Base-by-base conservation (phyloP, 1,140 invertebrate genomes). In the Drosophila orena region DNA sequence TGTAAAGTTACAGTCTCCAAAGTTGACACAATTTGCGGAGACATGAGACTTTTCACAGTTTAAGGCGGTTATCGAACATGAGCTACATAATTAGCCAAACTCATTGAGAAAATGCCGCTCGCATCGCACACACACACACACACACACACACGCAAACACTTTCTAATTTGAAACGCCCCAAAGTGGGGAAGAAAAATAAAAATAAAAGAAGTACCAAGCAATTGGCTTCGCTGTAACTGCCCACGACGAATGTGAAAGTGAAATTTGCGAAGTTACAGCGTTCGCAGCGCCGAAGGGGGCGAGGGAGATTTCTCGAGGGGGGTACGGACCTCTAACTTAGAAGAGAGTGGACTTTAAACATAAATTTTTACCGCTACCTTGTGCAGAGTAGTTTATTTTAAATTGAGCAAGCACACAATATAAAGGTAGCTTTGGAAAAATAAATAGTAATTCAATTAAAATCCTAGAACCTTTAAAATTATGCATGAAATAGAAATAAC, bases 181-280 rank as follows among this genome's bases (percentile, higher is more conserved):
- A 70, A 80, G 38, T 54, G 71, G 40, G 69, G 38, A 54, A 59
- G 44, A 49, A 40, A 70, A 43, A 34, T 17, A 34, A 34, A 47
- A 50, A 71, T 74, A 64, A 46, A 66, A 75, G 76, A 79, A 84
- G 75, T 86, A 47, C 83, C 61, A 74, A 57, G 75, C 64, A 71
- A 81, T 76, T 88, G 81, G 68, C 53, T 68, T 58, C 50, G 62
- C 55, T 60, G 54, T 75, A 77, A 75, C 83, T 88, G 78, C 83
- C 79, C 83, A 79, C 75, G 74, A 65, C 59, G 79, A 88, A 86
- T 86, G 83, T 86, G 83, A 86, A 86, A 86, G 83, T 86, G 79
- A 89, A 86, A 72, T 81, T 81, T 44, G 61, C 64, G 65, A 66
- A 58, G 61, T 77, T 43, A 60, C 50, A 66, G 43, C 66, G 49